Evolutionary conservation across 2,888 invertebrate species (phyloP).

Genomic region (Standfussiana lucernea): DNA sequence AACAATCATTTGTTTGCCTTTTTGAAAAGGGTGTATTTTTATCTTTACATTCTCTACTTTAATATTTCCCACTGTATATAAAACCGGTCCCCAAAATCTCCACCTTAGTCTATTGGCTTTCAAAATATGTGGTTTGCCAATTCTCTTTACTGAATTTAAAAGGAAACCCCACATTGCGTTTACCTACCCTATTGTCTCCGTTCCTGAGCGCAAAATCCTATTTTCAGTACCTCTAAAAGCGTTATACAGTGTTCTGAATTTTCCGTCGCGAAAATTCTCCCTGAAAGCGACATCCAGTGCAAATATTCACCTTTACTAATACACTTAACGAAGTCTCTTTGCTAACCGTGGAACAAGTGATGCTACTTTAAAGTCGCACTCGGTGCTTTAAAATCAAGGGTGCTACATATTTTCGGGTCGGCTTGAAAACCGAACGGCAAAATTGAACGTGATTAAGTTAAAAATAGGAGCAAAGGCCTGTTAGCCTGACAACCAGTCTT

Average conservation of each 20-base stretch:
- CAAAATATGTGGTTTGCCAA: conserved; percentile 35
- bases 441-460: not conserved
- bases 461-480: not conserved
- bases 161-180: conserved; percentile 50
- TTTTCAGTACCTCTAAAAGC: conserved; percentile 49
- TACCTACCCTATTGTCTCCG: conserved; percentile 38
- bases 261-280: conserved; percentile 44
- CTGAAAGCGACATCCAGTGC: conserved; percentile 49
- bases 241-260: conserved; percentile 46
- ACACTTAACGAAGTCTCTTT: conserved; percentile 62
- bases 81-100: conserved; percentile 10
- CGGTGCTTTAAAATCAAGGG: not conserved
- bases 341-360: conserved; percentile 56
- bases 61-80: not conserved
- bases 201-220: conserved; percentile 46
- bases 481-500: not conserved
- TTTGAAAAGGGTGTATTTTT: not conserved
- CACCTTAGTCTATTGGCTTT: conserved; percentile 31
- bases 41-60: too few species aligned
- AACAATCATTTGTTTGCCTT: not conserved
- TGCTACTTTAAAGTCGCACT: conserved; percentile 50
- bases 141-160: conserved; percentile 47
- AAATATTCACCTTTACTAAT: conserved; percentile 63
- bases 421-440: not conserved
- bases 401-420: not conserved